Evolutionary conservation across 1,140 invertebrate species (phyloP).

Genomic region (Drosophila rhopaloa): DNA sequence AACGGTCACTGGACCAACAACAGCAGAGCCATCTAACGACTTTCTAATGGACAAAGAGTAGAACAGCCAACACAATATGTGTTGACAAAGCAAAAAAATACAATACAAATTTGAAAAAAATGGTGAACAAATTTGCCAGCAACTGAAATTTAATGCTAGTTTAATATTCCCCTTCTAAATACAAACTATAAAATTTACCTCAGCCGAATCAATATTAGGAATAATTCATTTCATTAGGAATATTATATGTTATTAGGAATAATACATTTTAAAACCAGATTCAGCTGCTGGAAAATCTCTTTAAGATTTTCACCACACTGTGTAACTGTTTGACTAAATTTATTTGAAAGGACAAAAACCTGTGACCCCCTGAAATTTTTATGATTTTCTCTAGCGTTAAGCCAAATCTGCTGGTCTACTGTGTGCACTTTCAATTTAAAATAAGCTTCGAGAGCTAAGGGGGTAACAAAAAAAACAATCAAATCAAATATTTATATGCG

Average conservation of each 20-base stretch:
- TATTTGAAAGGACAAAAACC: background rate
- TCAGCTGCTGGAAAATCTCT: background rate
- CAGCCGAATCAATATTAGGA: background rate
- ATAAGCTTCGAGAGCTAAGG: constrained; percentile 26
- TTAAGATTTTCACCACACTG: background rate
- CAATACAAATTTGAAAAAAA: constrained; percentile 24
- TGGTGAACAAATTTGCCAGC: background rate
- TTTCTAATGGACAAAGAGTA: constrained; percentile 64
- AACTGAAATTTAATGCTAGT: constrained; percentile 4
- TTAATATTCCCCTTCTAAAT: constrained; percentile 15
- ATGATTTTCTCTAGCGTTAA: constrained; percentile 5
- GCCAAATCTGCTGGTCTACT: constrained; percentile 7
- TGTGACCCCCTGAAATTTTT: constrained; percentile 2
- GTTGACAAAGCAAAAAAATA: constrained; percentile 21
- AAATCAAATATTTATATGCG: constrained; percentile 81
- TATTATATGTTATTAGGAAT: background rate
- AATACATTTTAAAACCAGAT: too few relatives aligned
- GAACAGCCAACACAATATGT: constrained; percentile 32
- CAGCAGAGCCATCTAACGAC: constrained; percentile 60
- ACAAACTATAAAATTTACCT: background rate
- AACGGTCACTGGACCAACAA: constrained; percentile 57
- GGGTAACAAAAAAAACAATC: constrained; percentile 49
- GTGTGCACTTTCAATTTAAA: constrained; percentile 50
- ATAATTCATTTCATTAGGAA: too few relatives aligned
- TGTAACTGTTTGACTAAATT: constrained; percentile 5